These are phyloP conservation scores for Microtus pennsylvanicus DNA, from an alignment of 2,113 vertebrate genomes.

Conservation along the genomic window DNA sequence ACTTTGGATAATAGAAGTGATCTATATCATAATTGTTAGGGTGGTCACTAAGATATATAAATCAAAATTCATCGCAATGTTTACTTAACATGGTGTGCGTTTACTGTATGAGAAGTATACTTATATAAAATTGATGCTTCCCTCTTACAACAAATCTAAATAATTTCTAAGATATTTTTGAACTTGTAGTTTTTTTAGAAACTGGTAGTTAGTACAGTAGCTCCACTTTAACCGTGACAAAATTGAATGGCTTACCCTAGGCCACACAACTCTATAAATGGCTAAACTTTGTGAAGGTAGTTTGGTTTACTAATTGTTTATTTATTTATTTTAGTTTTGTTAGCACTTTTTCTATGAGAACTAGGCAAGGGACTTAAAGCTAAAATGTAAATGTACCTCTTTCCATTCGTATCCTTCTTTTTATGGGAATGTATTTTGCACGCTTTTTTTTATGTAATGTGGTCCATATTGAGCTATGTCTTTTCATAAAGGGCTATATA, in stretches of 20 bases:
- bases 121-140: background rate
- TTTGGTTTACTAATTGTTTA: background rate
- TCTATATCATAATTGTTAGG: slow-evolving; percentile 27
- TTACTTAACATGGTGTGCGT: background rate
- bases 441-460: background rate
- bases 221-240: background rate
- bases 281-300: no score
- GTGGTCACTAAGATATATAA: background rate
- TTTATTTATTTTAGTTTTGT: slow-evolving; percentile 27
- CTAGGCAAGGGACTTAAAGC: background rate
- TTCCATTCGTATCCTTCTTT: background rate
- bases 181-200: background rate
- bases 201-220: slow-evolving; percentile 14
- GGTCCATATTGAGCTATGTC: background rate
- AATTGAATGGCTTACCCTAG: slow-evolving; percentile 8
- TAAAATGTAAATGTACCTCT: slow-evolving; percentile 54
- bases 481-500: background rate
- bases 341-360: background rate
- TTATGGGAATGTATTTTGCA: slow-evolving; percentile 40
- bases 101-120: background rate
- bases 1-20: background rate
- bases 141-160: slow-evolving; percentile 15
- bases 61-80: background rate
- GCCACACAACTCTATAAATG: slow-evolving; percentile 37
- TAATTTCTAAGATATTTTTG: slow-evolving; percentile 43